Percentiles rank a stretch among this genome's conserved stretches.
Evolutionary conservation across 1,140 invertebrate species (phyloP).

Genomic region (Cryptotermes secundus): DNA sequence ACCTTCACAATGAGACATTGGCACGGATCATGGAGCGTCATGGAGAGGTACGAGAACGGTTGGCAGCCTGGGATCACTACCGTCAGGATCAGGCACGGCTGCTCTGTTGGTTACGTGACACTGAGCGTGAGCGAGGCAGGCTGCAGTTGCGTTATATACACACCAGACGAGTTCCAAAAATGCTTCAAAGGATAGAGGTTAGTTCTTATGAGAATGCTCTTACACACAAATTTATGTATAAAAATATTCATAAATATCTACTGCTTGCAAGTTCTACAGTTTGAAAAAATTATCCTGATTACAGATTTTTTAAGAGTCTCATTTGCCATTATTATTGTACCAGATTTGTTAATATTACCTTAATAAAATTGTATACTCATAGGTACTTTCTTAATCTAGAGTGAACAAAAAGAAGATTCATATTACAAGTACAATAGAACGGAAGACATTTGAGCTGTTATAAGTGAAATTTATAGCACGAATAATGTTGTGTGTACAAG

Average conservation of each 20-base stretch:
- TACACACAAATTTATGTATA: neutral
- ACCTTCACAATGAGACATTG: slow-evolving; percentile 83
- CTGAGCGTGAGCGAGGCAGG: slow-evolving; percentile 74
- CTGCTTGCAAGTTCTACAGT: too few species aligned
- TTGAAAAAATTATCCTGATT: too few species aligned
- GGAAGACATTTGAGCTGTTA: too few species aligned
- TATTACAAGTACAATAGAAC: too few species aligned
- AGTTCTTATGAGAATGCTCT: neutral
- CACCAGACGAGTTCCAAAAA: slow-evolving; percentile 68
- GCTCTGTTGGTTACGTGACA: slow-evolving; percentile 74
- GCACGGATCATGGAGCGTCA: slow-evolving; percentile 79
- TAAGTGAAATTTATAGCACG: too few species aligned
- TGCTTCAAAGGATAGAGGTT: slow-evolving; percentile 61
- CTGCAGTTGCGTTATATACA: slow-evolving; percentile 79
- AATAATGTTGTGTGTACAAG: too few species aligned
- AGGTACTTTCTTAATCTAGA: too few species aligned
- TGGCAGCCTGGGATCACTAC: slow-evolving; percentile 81
- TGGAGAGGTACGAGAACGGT: slow-evolving; percentile 65
- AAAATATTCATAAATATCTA: neutral
- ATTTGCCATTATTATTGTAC: too few species aligned
- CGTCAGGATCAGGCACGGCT: slow-evolving; percentile 69
- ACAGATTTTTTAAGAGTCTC: too few species aligned
- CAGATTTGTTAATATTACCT: too few species aligned
- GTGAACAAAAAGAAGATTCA: too few species aligned
- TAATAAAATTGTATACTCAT: too few species aligned